Conservation (phyloP, 37 sponge, comb jelly and placozoan species). For the Cliona cf. orientalis region DNA sequence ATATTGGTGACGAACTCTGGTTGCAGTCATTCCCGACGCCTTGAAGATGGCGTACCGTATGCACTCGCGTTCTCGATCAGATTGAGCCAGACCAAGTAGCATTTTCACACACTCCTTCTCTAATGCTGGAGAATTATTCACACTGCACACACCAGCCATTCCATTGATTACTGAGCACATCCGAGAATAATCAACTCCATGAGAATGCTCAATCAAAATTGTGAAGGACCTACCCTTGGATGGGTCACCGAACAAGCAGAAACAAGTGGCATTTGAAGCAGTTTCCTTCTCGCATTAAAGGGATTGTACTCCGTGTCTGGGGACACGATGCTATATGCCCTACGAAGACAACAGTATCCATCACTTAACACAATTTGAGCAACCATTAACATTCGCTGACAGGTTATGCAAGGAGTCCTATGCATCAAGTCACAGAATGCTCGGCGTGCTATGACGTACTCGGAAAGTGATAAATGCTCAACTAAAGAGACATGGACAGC, state of each 20-base stretch:
- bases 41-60: slow-evolving; percentile 8
- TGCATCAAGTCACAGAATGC: slow-evolving; percentile 4
- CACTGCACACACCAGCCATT: neutral
- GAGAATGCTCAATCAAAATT: neutral
- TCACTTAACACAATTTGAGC: neutral
- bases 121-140: neutral
- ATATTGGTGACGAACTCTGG: slow-evolving; percentile 5
- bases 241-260: slow-evolving; percentile 12
- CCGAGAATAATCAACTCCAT: slow-evolving; percentile 1
- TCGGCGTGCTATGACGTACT: slow-evolving; percentile 12
- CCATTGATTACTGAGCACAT: neutral
- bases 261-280: slow-evolving; percentile 31
- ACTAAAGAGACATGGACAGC: slow-evolving; percentile 5
- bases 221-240: neutral
- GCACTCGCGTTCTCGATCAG: slow-evolving; percentile 19
- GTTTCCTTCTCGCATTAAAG: slow-evolving; percentile 1
- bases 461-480: neutral
- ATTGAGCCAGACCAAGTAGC: slow-evolving; percentile 20
- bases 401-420: neutral
- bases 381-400: neutral
- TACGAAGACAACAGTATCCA: neutral
- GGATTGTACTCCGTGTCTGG: slow-evolving; percentile 11
- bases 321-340: slow-evolving; percentile 23
- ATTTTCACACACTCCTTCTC: slow-evolving; percentile 4
- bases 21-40: slow-evolving; percentile 19